These are phyloP conservation scores for Cydia fagiglandana DNA, from an alignment of 1,140 invertebrate species.

Conservation along the genomic window DNA sequence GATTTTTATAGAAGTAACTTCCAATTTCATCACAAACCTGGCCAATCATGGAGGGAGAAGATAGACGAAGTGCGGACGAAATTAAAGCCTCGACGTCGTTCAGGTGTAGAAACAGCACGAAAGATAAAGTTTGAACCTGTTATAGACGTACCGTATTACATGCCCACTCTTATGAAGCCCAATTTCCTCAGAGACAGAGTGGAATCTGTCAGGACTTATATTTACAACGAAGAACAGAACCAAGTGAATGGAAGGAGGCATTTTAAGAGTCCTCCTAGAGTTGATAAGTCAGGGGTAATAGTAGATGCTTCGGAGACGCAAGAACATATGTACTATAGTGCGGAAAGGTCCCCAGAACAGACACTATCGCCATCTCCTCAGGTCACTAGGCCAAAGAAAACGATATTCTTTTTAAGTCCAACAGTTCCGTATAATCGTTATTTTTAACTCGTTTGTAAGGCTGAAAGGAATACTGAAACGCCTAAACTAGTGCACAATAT, in stretches of 20 bases:
- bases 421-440: constrained; percentile 61
- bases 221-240: constrained; percentile 40
- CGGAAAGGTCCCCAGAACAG: not conserved
- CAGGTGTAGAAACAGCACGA: not conserved
- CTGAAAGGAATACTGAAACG: too few relatives aligned
- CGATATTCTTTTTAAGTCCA: constrained; percentile 68
- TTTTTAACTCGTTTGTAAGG: constrained; percentile 42
- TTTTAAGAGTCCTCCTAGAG: not conserved
- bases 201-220: constrained; percentile 50
- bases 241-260: constrained; percentile 17
- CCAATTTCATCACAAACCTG: not conserved
- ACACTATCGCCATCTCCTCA: not conserved
- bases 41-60: not conserved
- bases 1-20: constrained; percentile 42
- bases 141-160: constrained; percentile 12
- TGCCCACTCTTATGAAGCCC: constrained; percentile 39
- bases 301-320: not conserved
- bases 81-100: not conserved
- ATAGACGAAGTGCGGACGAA: not conserved
- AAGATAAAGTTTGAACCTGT: not conserved
- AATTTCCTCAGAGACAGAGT: constrained; percentile 53
- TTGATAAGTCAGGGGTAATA: not conserved
- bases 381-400: constrained; percentile 47
- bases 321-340: not conserved
- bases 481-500: too few relatives aligned